phyloP scores from a whole-genome alignment of 2,888 invertebrate species.

The Empis livida region DNA sequence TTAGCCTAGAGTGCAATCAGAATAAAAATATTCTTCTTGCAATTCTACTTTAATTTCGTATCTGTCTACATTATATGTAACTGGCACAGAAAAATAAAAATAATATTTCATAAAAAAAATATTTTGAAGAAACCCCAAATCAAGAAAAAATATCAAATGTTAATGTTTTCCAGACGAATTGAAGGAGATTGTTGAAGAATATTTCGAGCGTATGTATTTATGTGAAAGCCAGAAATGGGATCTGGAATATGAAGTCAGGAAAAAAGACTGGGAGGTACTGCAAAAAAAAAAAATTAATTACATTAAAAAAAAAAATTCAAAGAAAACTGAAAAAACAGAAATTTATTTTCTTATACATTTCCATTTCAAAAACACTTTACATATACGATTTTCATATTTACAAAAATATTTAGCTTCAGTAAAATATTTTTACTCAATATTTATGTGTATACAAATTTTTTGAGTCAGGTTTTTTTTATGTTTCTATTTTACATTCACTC shows the following conservation, averaged over 20 bases:
- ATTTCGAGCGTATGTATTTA: conserved; percentile 92
- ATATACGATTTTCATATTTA: too few species aligned
- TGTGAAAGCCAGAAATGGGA: conserved; percentile 99
- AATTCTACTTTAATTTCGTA: conserved; percentile 2
- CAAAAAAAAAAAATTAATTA: conserved; percentile 25
- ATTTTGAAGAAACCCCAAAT: conserved; percentile 24
- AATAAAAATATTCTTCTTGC: neutral
- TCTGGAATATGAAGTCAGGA: conserved; percentile 99
- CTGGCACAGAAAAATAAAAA: conserved; percentile 6
- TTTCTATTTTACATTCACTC: too few species aligned
- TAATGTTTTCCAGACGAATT: conserved; percentile 43
- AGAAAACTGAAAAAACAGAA: conserved; percentile 1
- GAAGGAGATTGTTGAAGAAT: conserved; percentile 88
- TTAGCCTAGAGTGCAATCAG: neutral
- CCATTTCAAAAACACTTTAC: too few species aligned
- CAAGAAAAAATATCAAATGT: conserved; percentile 13
- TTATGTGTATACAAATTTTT: too few species aligned
- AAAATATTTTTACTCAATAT: too few species aligned
- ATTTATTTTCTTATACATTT: too few species aligned
- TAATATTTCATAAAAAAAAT: conserved; percentile 6
- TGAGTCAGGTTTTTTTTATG: too few species aligned
- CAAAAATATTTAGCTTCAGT: too few species aligned
- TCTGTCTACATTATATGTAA: conserved; percentile 8
- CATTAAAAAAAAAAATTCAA: conserved; percentile 8
- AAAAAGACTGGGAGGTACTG: conserved; percentile 99